These are phyloP conservation scores for Altica lythri DNA, from an alignment of 2,888 invertebrate species.

Conservation along the genomic window DNA sequence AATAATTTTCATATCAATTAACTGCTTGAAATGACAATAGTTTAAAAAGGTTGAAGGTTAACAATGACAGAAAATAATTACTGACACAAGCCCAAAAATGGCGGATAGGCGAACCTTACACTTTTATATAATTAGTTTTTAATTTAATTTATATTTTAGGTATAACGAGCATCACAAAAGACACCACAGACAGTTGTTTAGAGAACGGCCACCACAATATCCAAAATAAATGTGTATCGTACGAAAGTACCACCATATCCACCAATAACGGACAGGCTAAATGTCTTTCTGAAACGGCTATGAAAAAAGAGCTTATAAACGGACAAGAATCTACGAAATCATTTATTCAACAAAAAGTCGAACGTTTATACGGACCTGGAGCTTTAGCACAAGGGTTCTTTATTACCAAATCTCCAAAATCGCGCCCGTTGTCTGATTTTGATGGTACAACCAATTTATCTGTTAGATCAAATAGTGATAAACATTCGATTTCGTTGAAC, in stretches of 20 bases:
- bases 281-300: constrained; percentile 43
- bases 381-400: constrained; percentile 86
- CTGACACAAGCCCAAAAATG: no score
- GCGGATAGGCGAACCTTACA: no score
- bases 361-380: constrained; percentile 85
- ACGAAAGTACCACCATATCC: constrained; percentile 41
- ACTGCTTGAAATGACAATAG: no score
- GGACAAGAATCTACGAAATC: constrained; percentile 67
- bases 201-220: constrained; percentile 43
- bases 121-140: no score
- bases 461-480: constrained; percentile 33
- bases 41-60: no score
- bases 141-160: no score
- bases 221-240: constrained; percentile 43
- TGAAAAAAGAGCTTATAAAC: constrained; percentile 45
- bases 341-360: constrained; percentile 87
- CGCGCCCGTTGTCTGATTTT: constrained; percentile 49
- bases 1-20: no score
- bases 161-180: constrained; percentile 37
- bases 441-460: constrained; percentile 31
- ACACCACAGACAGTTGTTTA: constrained; percentile 51
- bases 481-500: constrained; percentile 47
- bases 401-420: constrained; percentile 65
- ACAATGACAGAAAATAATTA: no score
- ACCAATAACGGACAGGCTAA: constrained; percentile 42